Evolutionary conservation across 2,113 vertebrate species (phyloP), one percentile per base, ranked within the genome.

Genomic region (Carassius gibelio): DNA sequence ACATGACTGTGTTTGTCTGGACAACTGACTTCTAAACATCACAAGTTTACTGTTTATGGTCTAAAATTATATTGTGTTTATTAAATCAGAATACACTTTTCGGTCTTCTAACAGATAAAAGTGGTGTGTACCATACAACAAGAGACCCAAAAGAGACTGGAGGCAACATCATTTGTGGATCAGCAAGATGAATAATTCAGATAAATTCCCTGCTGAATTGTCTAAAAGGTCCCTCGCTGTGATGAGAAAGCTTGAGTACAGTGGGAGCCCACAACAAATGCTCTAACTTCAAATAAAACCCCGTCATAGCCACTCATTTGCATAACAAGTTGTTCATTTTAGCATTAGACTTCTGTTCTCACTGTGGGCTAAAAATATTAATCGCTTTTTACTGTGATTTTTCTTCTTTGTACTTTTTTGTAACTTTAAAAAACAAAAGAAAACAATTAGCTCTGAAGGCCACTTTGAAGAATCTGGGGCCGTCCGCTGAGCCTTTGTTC

Each of bases 131-230:
- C 87, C 90, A 84, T 84, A 42, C 87, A 94, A 91, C 90, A 92
- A 91, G 91, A 89, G 89, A 87, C 90, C 90, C 85, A 90, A 89
- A 91, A 91, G 34, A 93, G 90, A 93, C 92, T 92, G 90, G 92
- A 93, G 66, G 91, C 91, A 90, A 82, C 85, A 91, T 89, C 82
- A 80, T 93, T 89, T 91, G 90, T 90, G 91, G 92, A 93, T 94
- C 92, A 93, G 91, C 82, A 77, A 89, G 90, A 92, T 94, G 92
- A 95, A 95, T 95, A 92, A 94, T 94, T 94, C 93, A 95, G 84
- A 89, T 87, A 81, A 91, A 93, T 93, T 93, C 91, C 91, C 91
- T 87, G 87, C 92, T 93, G 93, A 94, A 93, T 93, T 88, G 90
- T 91, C 91, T 94, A 93, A 94, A 94, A 93, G 92, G 92, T 93